Base-by-base conservation (phyloP, 2,113 vertebrate species). In the Ptilonorhynchus violaceus region DNA sequence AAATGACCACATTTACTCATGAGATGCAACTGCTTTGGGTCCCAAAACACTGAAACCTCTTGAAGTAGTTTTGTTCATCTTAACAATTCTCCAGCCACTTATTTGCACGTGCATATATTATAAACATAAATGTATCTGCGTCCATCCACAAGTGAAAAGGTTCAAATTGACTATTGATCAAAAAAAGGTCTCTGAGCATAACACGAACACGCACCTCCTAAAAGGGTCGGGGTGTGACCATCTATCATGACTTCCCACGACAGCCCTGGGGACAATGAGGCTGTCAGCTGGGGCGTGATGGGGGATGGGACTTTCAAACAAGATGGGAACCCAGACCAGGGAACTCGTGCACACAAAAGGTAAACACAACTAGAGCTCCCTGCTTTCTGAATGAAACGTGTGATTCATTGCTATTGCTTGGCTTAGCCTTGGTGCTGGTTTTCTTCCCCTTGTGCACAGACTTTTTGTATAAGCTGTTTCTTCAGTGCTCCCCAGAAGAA, bases 161-260 rank as follows among this genome's bases (percentile, higher is more conserved):
- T 60, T 94, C 77, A 89, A 73, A 77, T 17, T 79, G 89, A 80
- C 92, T 93, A 95, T 95, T 97, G 96, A 97, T 96, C 85, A 94
- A 80, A 89, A 93, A 91, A 93, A 47, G 18, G 68, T 95, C 85
- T 97, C 63, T 81, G 73, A 82, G 84, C 72, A 86, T 74, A 83
- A 91, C 82, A 85, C 20, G 89, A 82, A 62, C 89, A 89, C 0
- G 3, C 41, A 89, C 70, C 56, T 85, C 82, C 87, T 96, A 96
- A 95, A 97, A 97, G 92, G 87, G 89, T 96, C 30, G 52, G 0
- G 31, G 47, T 77, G 76, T 73, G 87, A 2, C 89, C 89, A 95
- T 97, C 87, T 96, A 95, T 97, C 96, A 95, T 35, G 93, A 80
- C 85, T 89, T 85, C 76, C 72, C 64, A 75, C 4, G 52, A 83